phyloP scores from a whole-genome alignment of 2,888 invertebrate species.

The Malacosoma neustria region DNA sequence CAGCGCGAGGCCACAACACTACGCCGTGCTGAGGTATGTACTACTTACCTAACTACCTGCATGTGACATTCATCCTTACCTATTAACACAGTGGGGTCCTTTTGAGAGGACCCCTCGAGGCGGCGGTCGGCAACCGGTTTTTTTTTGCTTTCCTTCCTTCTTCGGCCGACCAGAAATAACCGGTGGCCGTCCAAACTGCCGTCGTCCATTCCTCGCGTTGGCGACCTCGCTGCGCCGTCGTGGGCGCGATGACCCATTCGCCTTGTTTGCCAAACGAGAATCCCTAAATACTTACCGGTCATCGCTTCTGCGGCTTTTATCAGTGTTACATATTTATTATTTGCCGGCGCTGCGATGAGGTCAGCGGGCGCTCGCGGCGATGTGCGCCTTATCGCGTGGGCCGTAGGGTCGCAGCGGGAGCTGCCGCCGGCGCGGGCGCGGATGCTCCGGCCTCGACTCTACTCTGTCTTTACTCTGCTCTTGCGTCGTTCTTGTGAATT shows the following conservation, averaged over 20 bases:
- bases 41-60: constrained; percentile 23
- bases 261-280: constrained; percentile 49
- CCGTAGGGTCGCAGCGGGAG: constrained; percentile 50
- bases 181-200: constrained; percentile 29
- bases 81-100: constrained; percentile 12
- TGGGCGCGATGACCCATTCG: constrained; percentile 45
- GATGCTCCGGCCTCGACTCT: constrained; percentile 43
- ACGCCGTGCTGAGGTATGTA: constrained; percentile 57
- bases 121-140: constrained; percentile 15
- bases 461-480: constrained; percentile 58
- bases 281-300: constrained; percentile 66
- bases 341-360: constrained; percentile 65
- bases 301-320: constrained; percentile 67
- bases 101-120: constrained; percentile 7
- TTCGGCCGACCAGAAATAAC: constrained; percentile 36
- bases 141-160: constrained; percentile 25
- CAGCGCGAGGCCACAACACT: constrained; percentile 30
- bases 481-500: constrained; percentile 50
- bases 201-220: constrained; percentile 26
- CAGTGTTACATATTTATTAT: constrained; percentile 74
- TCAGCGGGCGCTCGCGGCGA: constrained; percentile 57
- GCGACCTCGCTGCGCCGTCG: constrained; percentile 26
- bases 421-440: constrained; percentile 34
- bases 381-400: constrained; percentile 62
- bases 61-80: constrained; percentile 32